Conservation (phyloP, 1,140 invertebrate species). For the Scylla paramamosain region DNA sequence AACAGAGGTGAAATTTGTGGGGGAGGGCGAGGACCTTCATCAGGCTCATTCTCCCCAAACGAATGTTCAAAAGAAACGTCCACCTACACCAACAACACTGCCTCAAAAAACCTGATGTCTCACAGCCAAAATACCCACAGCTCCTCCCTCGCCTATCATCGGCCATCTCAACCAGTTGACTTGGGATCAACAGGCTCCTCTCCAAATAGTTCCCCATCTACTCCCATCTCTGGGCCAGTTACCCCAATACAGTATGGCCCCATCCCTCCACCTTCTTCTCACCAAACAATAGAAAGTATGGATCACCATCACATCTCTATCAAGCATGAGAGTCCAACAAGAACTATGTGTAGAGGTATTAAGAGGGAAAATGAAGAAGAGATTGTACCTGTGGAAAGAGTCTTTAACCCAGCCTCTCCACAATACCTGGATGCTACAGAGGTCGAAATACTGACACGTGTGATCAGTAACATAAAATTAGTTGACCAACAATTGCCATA, state of each 20-base stretch:
- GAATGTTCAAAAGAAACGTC: constrained; percentile 64
- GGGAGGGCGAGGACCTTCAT: constrained; percentile 42
- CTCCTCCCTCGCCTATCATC: constrained; percentile 56
- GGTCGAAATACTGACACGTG: constrained; percentile 68
- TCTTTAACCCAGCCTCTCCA: constrained; percentile 71
- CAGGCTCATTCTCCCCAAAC: constrained; percentile 51
- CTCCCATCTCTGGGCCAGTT: constrained; percentile 66
- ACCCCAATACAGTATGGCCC: constrained; percentile 73
- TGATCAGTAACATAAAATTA: constrained; percentile 74
- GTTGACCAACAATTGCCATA: constrained; percentile 74
- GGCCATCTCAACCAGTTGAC: constrained; percentile 62
- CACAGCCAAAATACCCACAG: constrained; percentile 51
- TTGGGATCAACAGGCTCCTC: constrained; percentile 68
- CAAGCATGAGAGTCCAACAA: constrained; percentile 72
- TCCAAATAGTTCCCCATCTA: constrained; percentile 71
- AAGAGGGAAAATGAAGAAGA: constrained; percentile 70
- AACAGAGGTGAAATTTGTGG: constrained; percentile 32
- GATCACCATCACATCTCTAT: constrained; percentile 52
- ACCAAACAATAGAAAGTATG: constrained; percentile 48
- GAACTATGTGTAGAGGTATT: constrained; percentile 66
- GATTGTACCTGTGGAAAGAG: constrained; percentile 64
- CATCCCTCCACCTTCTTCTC: constrained; percentile 59
- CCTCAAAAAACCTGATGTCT: constrained; percentile 57
- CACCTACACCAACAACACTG: constrained; percentile 48
- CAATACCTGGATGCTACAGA: constrained; percentile 71